Evolutionary conservation across 2,113 vertebrate genomes (phyloP), one percentile per base, ranked within the genome.

Genomic region (Amphiprion ocellaris): DNA sequence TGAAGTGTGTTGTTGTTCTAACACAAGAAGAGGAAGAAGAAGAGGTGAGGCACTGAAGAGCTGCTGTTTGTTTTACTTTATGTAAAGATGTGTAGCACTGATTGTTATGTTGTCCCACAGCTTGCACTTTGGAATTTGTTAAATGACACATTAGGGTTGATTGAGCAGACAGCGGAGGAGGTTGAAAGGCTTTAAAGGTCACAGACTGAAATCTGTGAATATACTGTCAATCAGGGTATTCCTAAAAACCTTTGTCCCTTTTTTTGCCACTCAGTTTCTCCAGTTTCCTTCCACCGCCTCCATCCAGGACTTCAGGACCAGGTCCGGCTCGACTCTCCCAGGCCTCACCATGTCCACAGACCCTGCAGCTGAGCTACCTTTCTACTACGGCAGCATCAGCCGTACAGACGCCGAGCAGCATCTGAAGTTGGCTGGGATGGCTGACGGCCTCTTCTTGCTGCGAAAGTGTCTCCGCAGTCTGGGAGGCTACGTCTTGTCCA

Each of bases 341-440:
- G 62, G 19, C 30, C 17, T 41, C 75, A 79, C 47, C 76, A 99
- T 99, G 97, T 95, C 95, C 58, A 64, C n/a, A 0, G 97, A 99
- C 83, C 95, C 96, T 0, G 98, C 97, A 0, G 90, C 90, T 1
- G 96, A 98, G 74, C 94, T 99, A 89, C 98, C 98, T 44, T 99
- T 99, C 87, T 99, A 94, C 95, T 99, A 97, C 0, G 98, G 98
- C 89, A 97, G 96, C 95, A 97, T 99, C 74, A 96, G 97, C 44
- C 95, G 98, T 47, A 65, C 87, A 0, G 97, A 99, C 0, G 97
- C 97, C 0, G 98, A 99, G 94, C 96, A 98, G 52, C 84, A 96
- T 70, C 95, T 99, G 73, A 98, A 98, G 91, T 90, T 99, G 93
- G 97, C 94, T 0, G 98, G 97, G 49, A 98, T 99, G 97, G 83